Percentiles rank a stretch among this genome's conserved stretches.
These are phyloP conservation scores for Malacoraja senta DNA, from an alignment of 2,797 vertebrate species.

Conservation along the genomic window DNA sequence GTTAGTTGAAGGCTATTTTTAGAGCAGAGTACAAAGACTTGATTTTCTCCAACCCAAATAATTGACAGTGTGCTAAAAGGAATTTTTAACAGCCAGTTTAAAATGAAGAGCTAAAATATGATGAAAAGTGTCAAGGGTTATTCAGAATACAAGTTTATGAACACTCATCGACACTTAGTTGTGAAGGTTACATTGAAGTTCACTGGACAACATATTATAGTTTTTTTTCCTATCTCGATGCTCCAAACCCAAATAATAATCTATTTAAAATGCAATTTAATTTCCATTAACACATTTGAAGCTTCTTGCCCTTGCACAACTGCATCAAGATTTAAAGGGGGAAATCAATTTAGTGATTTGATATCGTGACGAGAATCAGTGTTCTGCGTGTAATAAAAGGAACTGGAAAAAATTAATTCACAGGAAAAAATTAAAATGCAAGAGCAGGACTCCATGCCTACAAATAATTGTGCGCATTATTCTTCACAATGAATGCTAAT, in stretches of 20 bases:
- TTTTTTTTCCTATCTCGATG: background rate
- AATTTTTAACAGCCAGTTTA: background rate
- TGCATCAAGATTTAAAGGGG: background rate
- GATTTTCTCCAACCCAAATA: background rate
- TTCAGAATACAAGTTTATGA: background rate
- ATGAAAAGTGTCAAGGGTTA: background rate
- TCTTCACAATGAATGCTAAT: background rate
- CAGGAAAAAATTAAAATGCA: background rate
- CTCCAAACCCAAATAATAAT: background rate
- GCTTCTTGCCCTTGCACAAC: background rate
- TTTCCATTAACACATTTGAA: constrained; percentile 22
- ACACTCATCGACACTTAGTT: background rate
- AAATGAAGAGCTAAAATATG: constrained; percentile 23
- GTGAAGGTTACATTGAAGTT: background rate
- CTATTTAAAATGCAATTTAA: constrained; percentile 22
- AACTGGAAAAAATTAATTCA: constrained; percentile 10
- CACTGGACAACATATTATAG: background rate
- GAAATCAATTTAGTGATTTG: constrained; percentile 21
- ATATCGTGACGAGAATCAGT: background rate
- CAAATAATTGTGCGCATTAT: background rate
- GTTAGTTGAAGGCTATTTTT: background rate
- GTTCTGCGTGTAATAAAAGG: background rate
- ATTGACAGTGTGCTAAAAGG: background rate
- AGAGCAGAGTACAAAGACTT: background rate
- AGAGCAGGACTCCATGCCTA: background rate